Evolutionary conservation across 2,888 invertebrate species (phyloP), one percentile per base, ranked within the genome.

Genomic region (Zelleria hepariella): DNA sequence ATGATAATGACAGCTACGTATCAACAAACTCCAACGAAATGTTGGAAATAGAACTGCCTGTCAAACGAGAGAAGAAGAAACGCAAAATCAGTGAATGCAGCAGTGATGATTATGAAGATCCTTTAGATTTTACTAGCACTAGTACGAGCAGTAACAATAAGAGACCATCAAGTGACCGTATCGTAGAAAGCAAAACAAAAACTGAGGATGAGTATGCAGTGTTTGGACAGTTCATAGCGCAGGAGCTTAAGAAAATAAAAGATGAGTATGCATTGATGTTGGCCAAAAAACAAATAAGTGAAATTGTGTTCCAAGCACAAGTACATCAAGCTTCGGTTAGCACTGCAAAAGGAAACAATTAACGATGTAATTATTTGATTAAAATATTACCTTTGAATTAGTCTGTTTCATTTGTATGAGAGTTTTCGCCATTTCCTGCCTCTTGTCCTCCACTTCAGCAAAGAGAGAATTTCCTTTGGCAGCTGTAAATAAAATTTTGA

Each of bases 381-480:
- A n/a, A n/a, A n/a, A n/a, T n/a, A n/a, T n/a, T 73, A 89, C 89
- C 72, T 87, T 85, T 53, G 89, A 68, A 66, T 91, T 92, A 24
- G 87, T 90, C 68, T 91, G 90, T 68, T 92, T 92, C 81, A 92
- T 91, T 59, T 87, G 85, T 52, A 90, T 84, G 2, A 92, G 74
- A 62, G 90, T 78, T 61, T 91, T 89, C 10, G 90, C 90, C 91
- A 92, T 91, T 64, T 88, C 91, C 67, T 92, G 92, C 24, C 92
- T 85, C 65, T 92, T 92, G 68, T 92, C 92, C 65, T 92, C 92
- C 0, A 92, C 92, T 72, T 92, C 92, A 60, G 92, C 92, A 77
- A 92, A 92, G 66, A 92, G 76, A 0, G 92, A 92, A 67, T 92
- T 92, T 0, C 92, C 92, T 73, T 92, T 92, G 18, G 88, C 86